phyloP scores from a whole-genome alignment of 2,888 invertebrate genomes.

The Philhelius pedissequus region DNA sequence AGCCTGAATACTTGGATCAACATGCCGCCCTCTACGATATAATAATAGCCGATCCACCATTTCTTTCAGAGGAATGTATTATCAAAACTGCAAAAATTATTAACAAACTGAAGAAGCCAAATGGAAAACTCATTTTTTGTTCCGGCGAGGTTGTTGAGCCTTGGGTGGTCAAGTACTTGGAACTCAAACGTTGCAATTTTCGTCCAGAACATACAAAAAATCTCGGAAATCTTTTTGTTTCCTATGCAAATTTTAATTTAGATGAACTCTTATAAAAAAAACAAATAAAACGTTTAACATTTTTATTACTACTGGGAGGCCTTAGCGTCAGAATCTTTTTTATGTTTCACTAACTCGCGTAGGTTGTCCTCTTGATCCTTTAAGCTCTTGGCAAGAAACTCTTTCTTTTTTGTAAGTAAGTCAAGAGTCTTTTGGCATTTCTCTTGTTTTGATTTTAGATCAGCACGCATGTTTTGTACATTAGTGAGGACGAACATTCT shows the following conservation, averaged over 20 bases:
- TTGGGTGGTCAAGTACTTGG: slow-evolving; percentile 83
- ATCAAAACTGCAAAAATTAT: slow-evolving; percentile 90
- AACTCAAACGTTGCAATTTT: slow-evolving; percentile 84
- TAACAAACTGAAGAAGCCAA: slow-evolving; percentile 83
- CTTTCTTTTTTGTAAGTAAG: slow-evolving; percentile 85
- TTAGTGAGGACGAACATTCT: slow-evolving; percentile 88
- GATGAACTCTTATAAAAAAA: slow-evolving; percentile 76
- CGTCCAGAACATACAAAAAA: slow-evolving; percentile 92
- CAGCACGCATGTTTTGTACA: slow-evolving; percentile 82
- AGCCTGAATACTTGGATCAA: slow-evolving; percentile 82
- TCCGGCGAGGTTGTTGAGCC: slow-evolving; percentile 91
- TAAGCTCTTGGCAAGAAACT: slow-evolving; percentile 86
- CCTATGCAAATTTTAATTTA: slow-evolving; percentile 92
- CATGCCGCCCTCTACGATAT: slow-evolving; percentile 84
- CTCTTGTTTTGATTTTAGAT: slow-evolving; percentile 82
- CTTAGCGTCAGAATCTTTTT: slow-evolving; percentile 79
- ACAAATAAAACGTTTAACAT: background rate
- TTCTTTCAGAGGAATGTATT: slow-evolving; percentile 94
- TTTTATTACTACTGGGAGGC: slow-evolving; percentile 38
- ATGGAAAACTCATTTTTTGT: slow-evolving; percentile 82
- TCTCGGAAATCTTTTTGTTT: slow-evolving; percentile 94
- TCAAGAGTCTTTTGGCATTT: slow-evolving; percentile 85
- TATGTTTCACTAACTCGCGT: slow-evolving; percentile 87
- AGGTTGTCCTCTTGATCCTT: slow-evolving; percentile 91
- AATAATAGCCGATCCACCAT: slow-evolving; percentile 96